Conservation (phyloP, 1,140 invertebrate species). For the Armadillidium nasatum region DNA sequence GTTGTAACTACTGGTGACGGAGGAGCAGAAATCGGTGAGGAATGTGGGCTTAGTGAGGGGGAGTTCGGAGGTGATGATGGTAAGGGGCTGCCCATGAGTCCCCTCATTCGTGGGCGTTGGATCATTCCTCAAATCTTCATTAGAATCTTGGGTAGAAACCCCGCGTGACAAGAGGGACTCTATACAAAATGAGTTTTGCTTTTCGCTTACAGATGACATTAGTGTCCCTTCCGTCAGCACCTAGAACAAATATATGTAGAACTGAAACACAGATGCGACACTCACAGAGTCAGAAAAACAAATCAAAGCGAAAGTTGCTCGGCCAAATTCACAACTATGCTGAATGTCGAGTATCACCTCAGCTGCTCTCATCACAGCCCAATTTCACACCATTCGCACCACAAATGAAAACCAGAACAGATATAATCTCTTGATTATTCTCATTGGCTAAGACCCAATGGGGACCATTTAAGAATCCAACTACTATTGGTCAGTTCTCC, state of each 20-base stretch:
- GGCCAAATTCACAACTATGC: conserved; percentile 12
- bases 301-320: conserved; percentile 16
- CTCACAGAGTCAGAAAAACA: background rate
- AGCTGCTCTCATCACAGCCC: conserved; percentile 43
- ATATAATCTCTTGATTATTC: background rate
- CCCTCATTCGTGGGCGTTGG: conserved; percentile 25
- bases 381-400: conserved; percentile 45
- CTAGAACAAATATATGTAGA: background rate
- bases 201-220: conserved; percentile 29
- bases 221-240: background rate
- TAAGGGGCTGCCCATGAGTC: conserved; percentile 25
- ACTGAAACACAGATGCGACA: background rate
- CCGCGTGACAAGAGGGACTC: conserved; percentile 42
- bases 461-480: background rate
- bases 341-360: conserved; percentile 28
- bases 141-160: conserved; percentile 12
- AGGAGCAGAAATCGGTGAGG: conserved; percentile 29
- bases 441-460: background rate
- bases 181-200: conserved; percentile 42
- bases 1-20: conserved; percentile 29
- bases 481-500: background rate
- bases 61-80: conserved; percentile 32
- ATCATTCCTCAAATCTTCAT: conserved; percentile 16
- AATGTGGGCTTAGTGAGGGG: conserved; percentile 32
- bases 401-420: conserved; percentile 44